A percentile compares a stretch with the other conserved stretches of the same genome.
Evolutionary conservation across 2,888 invertebrate species (phyloP).

Genomic region (Sphinx pinastri): DNA sequence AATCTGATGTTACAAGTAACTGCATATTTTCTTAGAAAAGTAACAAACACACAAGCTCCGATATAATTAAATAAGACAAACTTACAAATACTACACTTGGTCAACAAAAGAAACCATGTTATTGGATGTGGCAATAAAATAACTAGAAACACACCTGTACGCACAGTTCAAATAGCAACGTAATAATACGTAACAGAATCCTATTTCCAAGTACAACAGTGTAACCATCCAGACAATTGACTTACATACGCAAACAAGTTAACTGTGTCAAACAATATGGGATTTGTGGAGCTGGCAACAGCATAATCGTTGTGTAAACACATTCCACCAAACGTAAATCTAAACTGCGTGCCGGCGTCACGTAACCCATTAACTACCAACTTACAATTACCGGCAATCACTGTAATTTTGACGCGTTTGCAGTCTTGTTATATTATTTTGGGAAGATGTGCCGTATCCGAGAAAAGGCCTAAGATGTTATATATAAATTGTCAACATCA

Average conservation of each 20-base stretch:
- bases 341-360: slow-evolving; percentile 41
- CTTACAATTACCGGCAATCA: slow-evolving; percentile 27
- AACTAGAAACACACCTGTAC: neutral
- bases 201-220: neutral
- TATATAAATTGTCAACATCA: no score
- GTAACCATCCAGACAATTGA: slow-evolving; percentile 17
- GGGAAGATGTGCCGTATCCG: no score
- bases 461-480: no score
- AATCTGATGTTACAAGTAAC: no score
- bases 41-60: no score
- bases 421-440: neutral
- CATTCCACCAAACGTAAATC: slow-evolving; percentile 42
- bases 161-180: neutral
- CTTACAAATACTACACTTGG: no score
- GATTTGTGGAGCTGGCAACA: slow-evolving; percentile 45
- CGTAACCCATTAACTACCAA: slow-evolving; percentile 49
- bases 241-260: slow-evolving; percentile 14
- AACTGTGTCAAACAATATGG: slow-evolving; percentile 35
- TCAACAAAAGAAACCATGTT: no score
- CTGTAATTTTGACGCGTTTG: neutral
- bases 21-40: no score
- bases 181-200: neutral
- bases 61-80: no score
- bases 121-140: neutral
- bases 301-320: slow-evolving; percentile 47